A percentile compares a stretch with the other conserved stretches of the same genome.
phyloP scores from a whole-genome alignment of 2,888 invertebrate genomes.

The Mesopsocus fuscifrons region DNA sequence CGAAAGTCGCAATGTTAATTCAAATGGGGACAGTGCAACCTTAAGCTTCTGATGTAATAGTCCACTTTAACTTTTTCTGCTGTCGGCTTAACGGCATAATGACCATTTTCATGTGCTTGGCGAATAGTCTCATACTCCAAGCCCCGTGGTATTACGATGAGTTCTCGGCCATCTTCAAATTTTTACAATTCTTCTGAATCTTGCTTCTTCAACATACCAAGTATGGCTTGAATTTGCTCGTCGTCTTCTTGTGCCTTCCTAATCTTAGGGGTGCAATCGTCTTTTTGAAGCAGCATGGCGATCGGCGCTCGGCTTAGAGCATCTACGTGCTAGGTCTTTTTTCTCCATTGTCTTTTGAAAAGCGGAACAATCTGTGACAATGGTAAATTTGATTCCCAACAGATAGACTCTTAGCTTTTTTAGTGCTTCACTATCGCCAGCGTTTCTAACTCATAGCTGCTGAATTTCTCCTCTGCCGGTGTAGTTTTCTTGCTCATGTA shows the following conservation, averaged over 20 bases:
- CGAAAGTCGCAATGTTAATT: no score
- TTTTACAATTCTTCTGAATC: constrained; percentile 10
- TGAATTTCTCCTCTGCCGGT: constrained; percentile 15
- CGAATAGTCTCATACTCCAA: background rate
- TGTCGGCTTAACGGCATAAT: constrained; percentile 22
- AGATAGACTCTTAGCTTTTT: constrained; percentile 21
- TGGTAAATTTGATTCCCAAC: constrained; percentile 19
- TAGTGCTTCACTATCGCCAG: constrained; percentile 21
- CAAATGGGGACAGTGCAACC: no score
- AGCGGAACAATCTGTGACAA: constrained; percentile 21
- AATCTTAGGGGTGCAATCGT: background rate
- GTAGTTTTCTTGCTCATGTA: constrained; percentile 18
- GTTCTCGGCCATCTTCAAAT: constrained; percentile 11
- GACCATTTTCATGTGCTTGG: constrained; percentile 17
- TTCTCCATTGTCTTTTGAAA: constrained; percentile 21
- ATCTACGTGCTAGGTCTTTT: constrained; percentile 19
- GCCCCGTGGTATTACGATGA: background rate
- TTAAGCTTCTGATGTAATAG: constrained; percentile 25
- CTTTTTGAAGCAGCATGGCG: constrained; percentile 15
- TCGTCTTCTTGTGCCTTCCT: no score
- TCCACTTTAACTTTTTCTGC: constrained; percentile 18
- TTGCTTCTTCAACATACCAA: background rate
- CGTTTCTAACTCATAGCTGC: constrained; percentile 21
- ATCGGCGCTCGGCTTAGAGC: constrained; percentile 18
- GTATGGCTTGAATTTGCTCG: no score